phyloP scores from a whole-genome alignment of 30 jellyfish, hydroid and myxozoan genomes.

The Clytia hemisphaerica region DNA sequence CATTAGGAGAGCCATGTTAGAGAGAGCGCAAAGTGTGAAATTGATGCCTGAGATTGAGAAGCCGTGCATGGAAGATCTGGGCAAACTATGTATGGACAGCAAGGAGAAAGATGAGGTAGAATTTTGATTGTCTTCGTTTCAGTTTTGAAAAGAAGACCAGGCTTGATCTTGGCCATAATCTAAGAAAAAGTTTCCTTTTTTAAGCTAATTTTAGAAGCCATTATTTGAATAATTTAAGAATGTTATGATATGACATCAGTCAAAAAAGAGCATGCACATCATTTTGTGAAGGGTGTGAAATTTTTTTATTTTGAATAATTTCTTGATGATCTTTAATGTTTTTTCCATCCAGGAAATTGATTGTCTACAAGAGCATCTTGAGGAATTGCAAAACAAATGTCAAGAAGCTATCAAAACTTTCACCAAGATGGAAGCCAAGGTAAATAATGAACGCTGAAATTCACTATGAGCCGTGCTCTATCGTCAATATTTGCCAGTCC shows the following conservation, averaged over 20 bases:
- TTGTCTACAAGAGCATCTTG: slow-evolving; percentile 71
- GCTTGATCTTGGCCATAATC: too few relatives aligned
- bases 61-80: slow-evolving; percentile 65
- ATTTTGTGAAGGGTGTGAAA: not conserved
- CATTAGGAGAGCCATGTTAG: slow-evolving; percentile 70
- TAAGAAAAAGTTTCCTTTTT: too few relatives aligned
- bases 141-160: too few relatives aligned
- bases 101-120: slow-evolving; percentile 62
- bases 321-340: not conserved
- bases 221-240: too few relatives aligned
- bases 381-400: slow-evolving; percentile 41
- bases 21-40: slow-evolving; percentile 63
- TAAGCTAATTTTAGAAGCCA: too few relatives aligned
- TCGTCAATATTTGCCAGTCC: too few relatives aligned
- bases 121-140: too few relatives aligned
- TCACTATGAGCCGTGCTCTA: not conserved
- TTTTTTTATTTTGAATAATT: not conserved
- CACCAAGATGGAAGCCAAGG: slow-evolving; percentile 92
- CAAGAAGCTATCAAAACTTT: slow-evolving; percentile 64
- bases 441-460: not conserved
- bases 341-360: slow-evolving; percentile 49
- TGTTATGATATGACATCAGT: not conserved
- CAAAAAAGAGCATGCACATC: not conserved
- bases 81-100: slow-evolving; percentile 54
- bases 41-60: slow-evolving; percentile 71